Evolutionary conservation across 2,113 vertebrate species (phyloP).

Genomic region (Calidris pugnax): DNA sequence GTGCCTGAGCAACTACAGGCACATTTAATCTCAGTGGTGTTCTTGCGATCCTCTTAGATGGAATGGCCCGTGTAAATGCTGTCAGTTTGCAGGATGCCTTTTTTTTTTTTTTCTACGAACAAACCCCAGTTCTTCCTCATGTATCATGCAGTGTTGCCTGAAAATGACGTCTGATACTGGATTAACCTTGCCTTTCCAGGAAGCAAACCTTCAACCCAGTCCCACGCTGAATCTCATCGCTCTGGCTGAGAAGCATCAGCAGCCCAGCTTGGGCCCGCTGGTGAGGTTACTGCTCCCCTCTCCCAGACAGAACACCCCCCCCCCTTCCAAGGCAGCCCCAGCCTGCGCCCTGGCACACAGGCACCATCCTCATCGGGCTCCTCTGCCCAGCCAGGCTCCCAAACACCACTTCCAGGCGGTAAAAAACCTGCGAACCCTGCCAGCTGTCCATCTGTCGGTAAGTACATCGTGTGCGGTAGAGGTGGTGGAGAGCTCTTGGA

Average conservation of each 20-base stretch:
- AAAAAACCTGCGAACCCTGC: background rate
- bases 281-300: too few species aligned
- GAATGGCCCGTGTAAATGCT: background rate
- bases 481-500: background rate
- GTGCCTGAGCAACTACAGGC: background rate
- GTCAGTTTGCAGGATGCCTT: background rate
- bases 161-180: background rate
- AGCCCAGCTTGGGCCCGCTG: background rate
- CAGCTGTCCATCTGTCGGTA: rapidly evolving
- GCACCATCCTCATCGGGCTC: background rate
- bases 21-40: background rate
- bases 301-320: background rate
- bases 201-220: background rate
- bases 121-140: rapidly evolving
- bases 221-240: rapidly evolving
- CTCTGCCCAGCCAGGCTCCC: background rate
- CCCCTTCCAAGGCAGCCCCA: background rate
- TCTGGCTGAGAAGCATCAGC: background rate
- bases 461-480: rapidly evolving
- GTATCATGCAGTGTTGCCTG: background rate
- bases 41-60: background rate
- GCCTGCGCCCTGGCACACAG: rapidly evolving
- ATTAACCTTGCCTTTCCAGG: rapidly evolving
- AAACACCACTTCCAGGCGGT: background rate
- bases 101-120: background rate